A percentile compares a stretch with the other conserved stretches of the same genome.
Evolutionary conservation across 2,797 vertebrate genomes (phyloP).

Genomic region (Gambusia yucatana): DNA sequence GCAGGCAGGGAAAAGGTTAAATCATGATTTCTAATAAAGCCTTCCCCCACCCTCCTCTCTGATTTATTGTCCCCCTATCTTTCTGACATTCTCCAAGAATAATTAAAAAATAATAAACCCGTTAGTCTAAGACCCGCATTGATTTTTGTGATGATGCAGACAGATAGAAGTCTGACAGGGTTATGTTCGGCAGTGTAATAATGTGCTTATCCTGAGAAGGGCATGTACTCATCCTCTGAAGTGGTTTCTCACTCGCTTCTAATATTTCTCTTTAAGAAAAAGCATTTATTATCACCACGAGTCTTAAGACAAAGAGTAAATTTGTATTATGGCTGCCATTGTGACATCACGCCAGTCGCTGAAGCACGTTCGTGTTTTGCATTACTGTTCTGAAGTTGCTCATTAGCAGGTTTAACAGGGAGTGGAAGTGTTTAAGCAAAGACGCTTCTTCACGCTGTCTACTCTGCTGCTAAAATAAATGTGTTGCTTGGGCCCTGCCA

Average conservation of each 20-base stretch:
- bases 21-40: conserved; percentile 35
- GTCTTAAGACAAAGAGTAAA: conserved; percentile 4
- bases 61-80: conserved; percentile 18
- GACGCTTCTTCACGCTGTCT: conserved; percentile 41
- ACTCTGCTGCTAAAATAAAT: conserved; percentile 49
- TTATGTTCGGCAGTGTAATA: conserved; percentile 52
- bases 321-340: neutral
- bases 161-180: conserved; percentile 47
- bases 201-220: conserved; percentile 50
- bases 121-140: conserved; percentile 53
- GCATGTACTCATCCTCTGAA: conserved; percentile 18
- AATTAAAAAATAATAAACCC: conserved; percentile 60
- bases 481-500: conserved; percentile 59
- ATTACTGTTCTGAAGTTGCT: conserved; percentile 10
- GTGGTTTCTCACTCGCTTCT: conserved; percentile 12
- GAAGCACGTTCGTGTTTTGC: conserved; percentile 3
- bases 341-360: neutral
- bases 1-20: conserved; percentile 5
- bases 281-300: neutral
- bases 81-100: conserved; percentile 44
- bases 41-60: conserved; percentile 26
- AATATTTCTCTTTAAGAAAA: conserved; percentile 14
- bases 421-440: conserved; percentile 46
- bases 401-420: conserved; percentile 42
- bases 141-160: conserved; percentile 55